Evolutionary conservation across 2,797 vertebrate genomes (phyloP), one percentile per base, ranked within the genome.

Genomic region (Acanthiza pusilla): DNA sequence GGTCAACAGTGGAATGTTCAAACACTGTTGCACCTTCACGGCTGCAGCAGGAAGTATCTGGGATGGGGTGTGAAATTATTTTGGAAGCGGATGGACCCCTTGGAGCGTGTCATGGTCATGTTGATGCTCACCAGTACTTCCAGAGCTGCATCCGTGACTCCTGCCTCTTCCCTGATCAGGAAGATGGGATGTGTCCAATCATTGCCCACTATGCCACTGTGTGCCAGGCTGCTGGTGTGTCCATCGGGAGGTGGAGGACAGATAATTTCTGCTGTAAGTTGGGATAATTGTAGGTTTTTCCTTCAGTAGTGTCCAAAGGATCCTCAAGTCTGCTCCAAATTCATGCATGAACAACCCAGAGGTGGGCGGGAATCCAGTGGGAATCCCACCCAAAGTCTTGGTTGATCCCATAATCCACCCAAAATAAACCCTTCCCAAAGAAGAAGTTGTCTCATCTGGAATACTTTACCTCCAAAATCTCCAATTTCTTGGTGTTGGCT

Each of bases 201-300:
- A 51, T 58, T 63, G 67, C 75, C n/a, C 7, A 4, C n/a, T 87
- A 72, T 0, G 27, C 51, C 45, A 17, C 23, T 0, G 12, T 10
- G 5, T 79, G 75, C 51, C 85, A 58, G 67, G 60, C 38, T 45
- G 85, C 67, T 16, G 85, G 67, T 16, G 75, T 65, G 38, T 38
- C 51, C n/a, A 38, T 73, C 0, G 1, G 20, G 23, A 51, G 38
- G 27, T 88, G 85, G 60, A 88, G 67, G 27, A 88, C 10, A 9
- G n/a, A 72, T 38, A 66, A 88, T 88, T 88, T 79, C 67, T 88
- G 45, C 75, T 17, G 85, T 88, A 79, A 88, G 20, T 45, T 51
- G 38, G 29, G 45, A n/a, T 20, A 51, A 38, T 15, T 25, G 60
- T 45, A 65, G 38, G 32, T 13, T 71, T 87, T 50, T 79, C 45